A percentile compares a stretch with the other conserved stretches of the same genome.
Evolutionary conservation across 30 jellyfish, hydroid and myxozoan genomes (phyloP).

Genomic region (Aurelia sp.): DNA sequence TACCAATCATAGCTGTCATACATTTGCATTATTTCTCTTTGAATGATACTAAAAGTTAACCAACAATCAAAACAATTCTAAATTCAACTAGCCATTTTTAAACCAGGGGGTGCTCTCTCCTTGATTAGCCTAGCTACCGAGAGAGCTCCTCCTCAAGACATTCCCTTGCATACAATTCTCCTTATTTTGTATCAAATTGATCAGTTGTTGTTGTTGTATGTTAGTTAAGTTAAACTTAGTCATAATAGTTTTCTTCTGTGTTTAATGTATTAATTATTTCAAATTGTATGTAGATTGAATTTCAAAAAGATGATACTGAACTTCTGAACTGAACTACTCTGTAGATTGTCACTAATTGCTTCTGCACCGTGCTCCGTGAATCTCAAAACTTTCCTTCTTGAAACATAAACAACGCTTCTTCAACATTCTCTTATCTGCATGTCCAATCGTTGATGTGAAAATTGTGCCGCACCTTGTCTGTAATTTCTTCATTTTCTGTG

Average conservation of each 20-base stretch:
- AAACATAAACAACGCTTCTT: conserved; percentile 17
- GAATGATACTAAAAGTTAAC: conserved; percentile 2
- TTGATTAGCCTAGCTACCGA: no score
- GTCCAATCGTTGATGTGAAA: conserved; percentile 52
- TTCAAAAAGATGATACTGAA: neutral
- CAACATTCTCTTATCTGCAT: conserved; percentile 32
- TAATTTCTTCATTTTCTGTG: conserved; percentile 22
- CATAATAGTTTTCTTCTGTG: neutral
- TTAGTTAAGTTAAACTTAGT: no score
- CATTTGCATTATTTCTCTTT: neutral
- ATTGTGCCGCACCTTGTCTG: conserved; percentile 4
- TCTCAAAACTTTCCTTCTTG: conserved; percentile 29
- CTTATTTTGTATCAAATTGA: no score
- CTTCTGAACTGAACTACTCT: neutral
- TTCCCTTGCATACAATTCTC: no score
- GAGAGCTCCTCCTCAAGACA: no score
- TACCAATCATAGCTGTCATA: conserved; percentile 1
- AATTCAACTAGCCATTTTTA: no score
- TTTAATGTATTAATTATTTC: neutral
- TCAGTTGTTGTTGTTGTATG: no score
- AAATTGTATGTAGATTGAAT: neutral
- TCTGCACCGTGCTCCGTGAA: neutral
- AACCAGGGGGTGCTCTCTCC: no score
- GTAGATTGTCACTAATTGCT: no score
- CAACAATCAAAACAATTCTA: neutral